Conservation (phyloP, 2,888 invertebrate species). For the Crematogaster levior region DNA sequence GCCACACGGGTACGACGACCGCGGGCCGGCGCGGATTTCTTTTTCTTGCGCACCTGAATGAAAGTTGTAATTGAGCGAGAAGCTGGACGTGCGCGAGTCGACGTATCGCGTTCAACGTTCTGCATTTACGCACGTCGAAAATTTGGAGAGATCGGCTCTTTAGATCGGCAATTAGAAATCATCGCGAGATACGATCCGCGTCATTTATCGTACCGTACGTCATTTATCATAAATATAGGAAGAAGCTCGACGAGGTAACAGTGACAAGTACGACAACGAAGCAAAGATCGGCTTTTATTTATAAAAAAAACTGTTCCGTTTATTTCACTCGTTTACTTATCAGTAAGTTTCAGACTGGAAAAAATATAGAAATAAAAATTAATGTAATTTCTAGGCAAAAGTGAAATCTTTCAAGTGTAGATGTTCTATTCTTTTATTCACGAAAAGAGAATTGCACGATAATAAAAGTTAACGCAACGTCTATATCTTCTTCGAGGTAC, state of each 20-base stretch:
- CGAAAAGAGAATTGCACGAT: background rate
- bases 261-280: too few relatives aligned
- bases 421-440: background rate
- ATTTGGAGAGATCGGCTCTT: slow-evolving; percentile 41
- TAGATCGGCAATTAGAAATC: slow-evolving; percentile 28
- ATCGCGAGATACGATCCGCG: background rate
- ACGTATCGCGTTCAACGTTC: background rate
- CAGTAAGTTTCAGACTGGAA: background rate
- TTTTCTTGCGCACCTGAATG: slow-evolving; percentile 64
- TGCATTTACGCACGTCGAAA: background rate
- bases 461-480: background rate
- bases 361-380: slow-evolving; percentile 1
- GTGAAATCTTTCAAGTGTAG: background rate
- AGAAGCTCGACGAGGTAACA: background rate
- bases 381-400: background rate
- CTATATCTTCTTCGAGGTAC: background rate
- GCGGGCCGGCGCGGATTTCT: slow-evolving; percentile 50
- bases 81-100: background rate
- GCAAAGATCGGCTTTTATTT: too few relatives aligned
- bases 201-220: slow-evolving; percentile 13
- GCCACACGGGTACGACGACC: slow-evolving; percentile 48
- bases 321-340: background rate
- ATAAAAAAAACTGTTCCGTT: background rate
- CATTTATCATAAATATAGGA: background rate
- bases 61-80: slow-evolving; percentile 63